A percentile compares a stretch with the other conserved stretches of the same genome.
These are phyloP conservation scores for Coreoperca whiteheadi DNA, from an alignment of 2,113 vertebrate genomes.

Conservation along the genomic window DNA sequence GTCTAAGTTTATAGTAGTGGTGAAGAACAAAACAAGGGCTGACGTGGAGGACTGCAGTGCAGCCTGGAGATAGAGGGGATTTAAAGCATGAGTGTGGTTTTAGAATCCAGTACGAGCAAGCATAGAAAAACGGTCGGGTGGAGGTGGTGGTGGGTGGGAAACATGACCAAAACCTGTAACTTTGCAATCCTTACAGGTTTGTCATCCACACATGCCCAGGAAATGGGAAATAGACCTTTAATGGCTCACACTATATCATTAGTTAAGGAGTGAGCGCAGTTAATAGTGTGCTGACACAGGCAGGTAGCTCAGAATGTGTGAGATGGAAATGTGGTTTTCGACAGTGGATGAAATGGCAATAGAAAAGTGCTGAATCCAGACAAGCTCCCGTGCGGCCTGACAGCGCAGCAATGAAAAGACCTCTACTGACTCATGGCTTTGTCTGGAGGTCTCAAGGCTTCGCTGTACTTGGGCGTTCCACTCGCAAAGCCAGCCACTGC, in stretches of 20 bases:
- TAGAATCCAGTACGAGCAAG: not conserved
- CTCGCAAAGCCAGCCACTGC: not conserved
- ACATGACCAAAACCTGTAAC: not conserved
- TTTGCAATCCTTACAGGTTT: not conserved
- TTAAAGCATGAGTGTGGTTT: not conserved
- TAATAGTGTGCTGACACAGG: slow-evolving; percentile 50
- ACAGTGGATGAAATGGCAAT: slow-evolving; percentile 53
- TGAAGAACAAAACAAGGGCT: not conserved
- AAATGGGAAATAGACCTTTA: slow-evolving; percentile 22
- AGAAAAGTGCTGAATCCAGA: slow-evolving; percentile 70
- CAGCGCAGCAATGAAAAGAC: slow-evolving; percentile 62
- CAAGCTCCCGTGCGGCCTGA: slow-evolving; percentile 33
- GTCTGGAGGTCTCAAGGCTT: slow-evolving; percentile 48
- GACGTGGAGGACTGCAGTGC: not conserved
- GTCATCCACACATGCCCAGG: not conserved
- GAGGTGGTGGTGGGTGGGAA: not conserved
- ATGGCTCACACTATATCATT: slow-evolving; percentile 14
- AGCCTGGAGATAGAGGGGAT: not conserved
- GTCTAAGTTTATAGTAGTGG: not conserved
- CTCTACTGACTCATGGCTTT: slow-evolving; percentile 61
- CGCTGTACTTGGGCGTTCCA: slow-evolving; percentile 13
- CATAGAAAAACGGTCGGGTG: not conserved
- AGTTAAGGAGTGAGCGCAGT: slow-evolving; percentile 6
- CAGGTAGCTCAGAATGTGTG: slow-evolving; percentile 23
- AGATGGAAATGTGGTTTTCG: slow-evolving; percentile 31